These are phyloP conservation scores for Tadarida brasiliensis DNA, from an alignment of 2,797 vertebrate species.

Conservation along the genomic window DNA sequence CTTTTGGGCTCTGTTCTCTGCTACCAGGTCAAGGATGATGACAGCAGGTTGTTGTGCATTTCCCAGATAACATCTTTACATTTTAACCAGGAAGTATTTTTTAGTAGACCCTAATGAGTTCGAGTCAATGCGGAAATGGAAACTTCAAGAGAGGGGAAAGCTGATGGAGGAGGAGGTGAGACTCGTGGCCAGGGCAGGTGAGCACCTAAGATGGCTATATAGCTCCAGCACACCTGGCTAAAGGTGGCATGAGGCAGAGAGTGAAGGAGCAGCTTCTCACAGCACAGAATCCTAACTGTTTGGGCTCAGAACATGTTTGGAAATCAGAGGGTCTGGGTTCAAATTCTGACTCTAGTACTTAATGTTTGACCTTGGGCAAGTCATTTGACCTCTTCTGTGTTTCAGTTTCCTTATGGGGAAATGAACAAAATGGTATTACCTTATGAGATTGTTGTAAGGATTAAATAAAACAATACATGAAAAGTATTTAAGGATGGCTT, in stretches of 20 bases:
- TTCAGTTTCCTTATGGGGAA: not conserved
- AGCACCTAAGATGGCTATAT: not conserved
- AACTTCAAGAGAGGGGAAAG: not conserved
- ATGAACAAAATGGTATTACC: not conserved
- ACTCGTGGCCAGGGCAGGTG: not conserved
- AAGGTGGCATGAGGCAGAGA: not conserved
- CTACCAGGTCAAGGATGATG: not conserved
- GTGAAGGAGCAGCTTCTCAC: not conserved
- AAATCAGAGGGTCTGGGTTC: not conserved
- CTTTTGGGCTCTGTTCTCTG: not conserved
- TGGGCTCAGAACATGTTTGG: not conserved
- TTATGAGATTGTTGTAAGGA: not conserved
- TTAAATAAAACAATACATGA: not conserved
- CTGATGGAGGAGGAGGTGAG: not conserved
- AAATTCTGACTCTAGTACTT: not conserved
- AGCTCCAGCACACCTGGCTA: not conserved
- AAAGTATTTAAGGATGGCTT: not conserved
- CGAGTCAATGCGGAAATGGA: not conserved
- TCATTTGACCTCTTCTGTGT: not conserved
- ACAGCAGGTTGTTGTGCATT: not conserved
- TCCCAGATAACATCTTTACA: constrained; percentile 15
- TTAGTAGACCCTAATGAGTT: not conserved
- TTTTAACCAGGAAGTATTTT: not conserved
- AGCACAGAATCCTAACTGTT: not conserved
- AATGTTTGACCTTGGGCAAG: not conserved